Conservation (phyloP, 2,113 vertebrate species). For the Naja naja region DNA sequence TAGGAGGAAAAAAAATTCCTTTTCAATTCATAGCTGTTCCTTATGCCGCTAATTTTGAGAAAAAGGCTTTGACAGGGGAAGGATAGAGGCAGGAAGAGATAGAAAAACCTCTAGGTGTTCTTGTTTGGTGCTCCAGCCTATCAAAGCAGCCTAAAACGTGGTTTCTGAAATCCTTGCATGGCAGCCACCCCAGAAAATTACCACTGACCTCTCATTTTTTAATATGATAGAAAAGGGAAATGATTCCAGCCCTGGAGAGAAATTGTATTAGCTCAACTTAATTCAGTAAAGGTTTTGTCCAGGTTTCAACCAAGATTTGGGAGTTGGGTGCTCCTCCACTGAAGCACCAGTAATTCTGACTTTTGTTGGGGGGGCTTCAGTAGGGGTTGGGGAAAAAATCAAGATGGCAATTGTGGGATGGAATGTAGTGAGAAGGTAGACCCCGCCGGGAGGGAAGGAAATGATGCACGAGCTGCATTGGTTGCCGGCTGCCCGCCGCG, state of each 20-base stretch:
- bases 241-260: neutral
- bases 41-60: neutral
- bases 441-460: no score
- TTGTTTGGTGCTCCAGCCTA: neutral
- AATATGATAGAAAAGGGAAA: neutral
- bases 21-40: neutral
- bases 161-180: neutral
- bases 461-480: no score
- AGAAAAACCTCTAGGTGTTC: neutral
- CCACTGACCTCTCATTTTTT: neutral
- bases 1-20: rapidly evolving
- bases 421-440: no score
- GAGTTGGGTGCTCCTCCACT: neutral
- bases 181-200: neutral
- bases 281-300: neutral
- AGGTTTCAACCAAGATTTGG: neutral
- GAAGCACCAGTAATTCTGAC: neutral
- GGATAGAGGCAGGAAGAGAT: neutral
- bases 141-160: neutral
- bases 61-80: neutral
- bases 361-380: neutral
- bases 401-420: neutral
- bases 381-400: neutral
- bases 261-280: neutral
- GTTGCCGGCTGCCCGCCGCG: no score